Conservation (phyloP, 1,140 invertebrate species). For the Polyergus mexicanus region DNA sequence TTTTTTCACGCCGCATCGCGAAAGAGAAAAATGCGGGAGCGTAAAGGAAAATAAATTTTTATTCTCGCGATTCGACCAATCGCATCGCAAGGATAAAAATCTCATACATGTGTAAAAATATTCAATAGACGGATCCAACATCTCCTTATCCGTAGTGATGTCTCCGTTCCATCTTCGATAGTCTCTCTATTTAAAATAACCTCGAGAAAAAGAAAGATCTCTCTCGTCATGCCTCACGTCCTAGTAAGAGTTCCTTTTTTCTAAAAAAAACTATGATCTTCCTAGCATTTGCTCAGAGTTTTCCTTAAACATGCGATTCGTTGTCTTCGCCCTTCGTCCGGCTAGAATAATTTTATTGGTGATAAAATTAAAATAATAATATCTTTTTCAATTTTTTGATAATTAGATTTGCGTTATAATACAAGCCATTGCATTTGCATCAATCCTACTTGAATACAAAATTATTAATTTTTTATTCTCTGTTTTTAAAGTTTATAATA, state of each 20-base stretch:
- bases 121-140: constrained; percentile 73
- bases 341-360: constrained; percentile 15
- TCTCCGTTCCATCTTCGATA: constrained; percentile 59
- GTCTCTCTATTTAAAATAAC: constrained; percentile 66
- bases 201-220: constrained; percentile 64
- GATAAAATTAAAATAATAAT: constrained; percentile 19
- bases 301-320: constrained; percentile 45
- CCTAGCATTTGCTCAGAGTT: background rate
- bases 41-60: constrained; percentile 53
- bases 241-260: background rate
- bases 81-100: constrained; percentile 76
- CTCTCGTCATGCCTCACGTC: background rate
- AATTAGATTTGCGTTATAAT: background rate
- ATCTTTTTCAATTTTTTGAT: background rate
- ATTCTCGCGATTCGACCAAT: constrained; percentile 60
- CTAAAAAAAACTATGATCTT: background rate
- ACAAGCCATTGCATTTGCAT: background rate
- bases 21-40: background rate
- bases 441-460: background rate
- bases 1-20: constrained; percentile 5
- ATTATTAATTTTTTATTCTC: background rate
- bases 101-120: constrained; percentile 82
- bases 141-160: constrained; percentile 40
- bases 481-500: background rate
- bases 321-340: constrained; percentile 45